Conservation (phyloP, 2,888 invertebrate genomes). For the Cephus pulcher region DNA sequence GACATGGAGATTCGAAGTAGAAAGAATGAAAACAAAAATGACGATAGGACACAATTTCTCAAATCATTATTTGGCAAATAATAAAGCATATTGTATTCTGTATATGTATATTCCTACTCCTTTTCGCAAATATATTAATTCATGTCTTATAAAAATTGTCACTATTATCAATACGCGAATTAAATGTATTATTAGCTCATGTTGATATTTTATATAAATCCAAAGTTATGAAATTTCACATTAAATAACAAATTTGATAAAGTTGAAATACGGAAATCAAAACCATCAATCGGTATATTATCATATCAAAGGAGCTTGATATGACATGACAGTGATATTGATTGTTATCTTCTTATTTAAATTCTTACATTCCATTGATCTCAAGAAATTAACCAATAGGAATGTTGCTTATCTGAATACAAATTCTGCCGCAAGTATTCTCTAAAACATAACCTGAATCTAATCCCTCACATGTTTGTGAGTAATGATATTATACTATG, state of each 20-base stretch:
- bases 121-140: background rate
- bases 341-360: background rate
- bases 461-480: background rate
- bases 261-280: background rate
- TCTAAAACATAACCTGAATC: background rate
- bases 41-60: slow-evolving; percentile 53
- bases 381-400: background rate
- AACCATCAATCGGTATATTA: background rate
- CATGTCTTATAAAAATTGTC: background rate
- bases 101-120: background rate
- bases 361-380: background rate
- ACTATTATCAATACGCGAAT: background rate
- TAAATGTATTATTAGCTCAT: background rate
- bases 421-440: background rate
- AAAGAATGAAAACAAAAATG: slow-evolving; percentile 37
- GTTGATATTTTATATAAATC: background rate
- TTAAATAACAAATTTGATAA: background rate
- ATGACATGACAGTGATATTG: background rate
- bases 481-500: background rate
- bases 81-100: background rate
- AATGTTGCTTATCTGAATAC: background rate
- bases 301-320: background rate
- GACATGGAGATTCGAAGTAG: slow-evolving; percentile 55
- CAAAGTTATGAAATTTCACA: background rate
- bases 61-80: slow-evolving; percentile 52